phyloP scores from a whole-genome alignment of 2,797 vertebrate genomes.

The Phyllotis vaccarum region DNA sequence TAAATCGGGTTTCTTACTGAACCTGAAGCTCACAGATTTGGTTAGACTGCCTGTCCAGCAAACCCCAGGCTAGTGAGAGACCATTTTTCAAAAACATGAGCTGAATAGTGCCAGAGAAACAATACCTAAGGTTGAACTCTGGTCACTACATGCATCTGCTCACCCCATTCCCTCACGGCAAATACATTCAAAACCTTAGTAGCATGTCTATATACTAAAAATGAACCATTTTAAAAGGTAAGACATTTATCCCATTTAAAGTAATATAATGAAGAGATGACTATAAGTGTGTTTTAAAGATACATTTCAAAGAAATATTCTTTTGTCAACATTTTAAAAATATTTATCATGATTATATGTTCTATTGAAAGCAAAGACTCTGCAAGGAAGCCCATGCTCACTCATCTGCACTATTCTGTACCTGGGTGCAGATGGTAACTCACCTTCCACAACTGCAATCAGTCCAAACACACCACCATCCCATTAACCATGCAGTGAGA shows the following conservation, averaged over 20 bases:
- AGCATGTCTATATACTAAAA: background rate
- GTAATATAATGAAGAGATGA: background rate
- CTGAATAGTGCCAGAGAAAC: background rate
- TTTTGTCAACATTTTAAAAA: background rate
- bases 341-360: background rate
- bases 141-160: no score
- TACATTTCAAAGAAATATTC: background rate
- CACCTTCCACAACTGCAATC: background rate
- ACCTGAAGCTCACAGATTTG: background rate
- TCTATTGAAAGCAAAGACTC: background rate
- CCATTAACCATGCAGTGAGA: background rate
- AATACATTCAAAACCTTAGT: background rate
- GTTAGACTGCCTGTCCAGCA: background rate
- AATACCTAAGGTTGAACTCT: background rate
- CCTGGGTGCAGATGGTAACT: background rate
- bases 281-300: background rate
- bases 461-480: background rate
- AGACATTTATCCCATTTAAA: background rate
- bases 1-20: background rate
- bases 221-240: background rate
- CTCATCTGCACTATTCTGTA: background rate
- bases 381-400: background rate
- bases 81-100: no score
- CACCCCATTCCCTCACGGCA: no score
- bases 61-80: background rate